Percentiles rank a stretch among this genome's conserved stretches.
Evolutionary conservation across 2,888 invertebrate species (phyloP).

Genomic region (Philereme vetulata): DNA sequence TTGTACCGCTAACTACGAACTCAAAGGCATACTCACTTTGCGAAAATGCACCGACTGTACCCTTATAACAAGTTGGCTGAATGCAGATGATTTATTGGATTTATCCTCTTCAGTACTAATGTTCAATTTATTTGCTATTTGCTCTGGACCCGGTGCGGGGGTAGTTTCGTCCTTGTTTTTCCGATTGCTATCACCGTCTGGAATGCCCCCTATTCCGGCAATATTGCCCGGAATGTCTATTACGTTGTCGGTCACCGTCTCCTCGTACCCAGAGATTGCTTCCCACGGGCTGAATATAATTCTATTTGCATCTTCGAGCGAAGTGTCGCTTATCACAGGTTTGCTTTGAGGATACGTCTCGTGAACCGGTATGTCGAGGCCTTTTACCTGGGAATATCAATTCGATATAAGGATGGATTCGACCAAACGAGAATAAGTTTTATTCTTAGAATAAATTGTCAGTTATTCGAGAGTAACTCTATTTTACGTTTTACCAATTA

Average conservation of each 20-base stretch:
- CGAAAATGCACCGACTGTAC: constrained; percentile 78
- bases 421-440: no score
- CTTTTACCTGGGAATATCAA: constrained; percentile 66
- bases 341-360: constrained; percentile 64
- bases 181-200: constrained; percentile 56
- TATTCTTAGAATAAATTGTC: no score
- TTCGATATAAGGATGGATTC: no score
- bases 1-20: background rate
- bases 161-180: constrained; percentile 65
- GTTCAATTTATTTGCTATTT: constrained; percentile 76
- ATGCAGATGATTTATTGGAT: constrained; percentile 78
- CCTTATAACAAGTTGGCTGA: constrained; percentile 79
- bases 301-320: constrained; percentile 80
- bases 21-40: constrained; percentile 61
- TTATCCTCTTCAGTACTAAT: constrained; percentile 75
- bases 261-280: constrained; percentile 75
- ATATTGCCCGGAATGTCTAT: constrained; percentile 77
- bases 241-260: constrained; percentile 72
- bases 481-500: no score
- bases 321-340: constrained; percentile 72
- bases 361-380: constrained; percentile 71
- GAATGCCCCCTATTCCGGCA: constrained; percentile 53
- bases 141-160: constrained; percentile 59
- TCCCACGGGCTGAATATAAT: constrained; percentile 83
- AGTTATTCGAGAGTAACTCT: no score